Base-by-base conservation (phyloP, 1,140 invertebrate species). In the Neocloeon triangulifer region DNA sequence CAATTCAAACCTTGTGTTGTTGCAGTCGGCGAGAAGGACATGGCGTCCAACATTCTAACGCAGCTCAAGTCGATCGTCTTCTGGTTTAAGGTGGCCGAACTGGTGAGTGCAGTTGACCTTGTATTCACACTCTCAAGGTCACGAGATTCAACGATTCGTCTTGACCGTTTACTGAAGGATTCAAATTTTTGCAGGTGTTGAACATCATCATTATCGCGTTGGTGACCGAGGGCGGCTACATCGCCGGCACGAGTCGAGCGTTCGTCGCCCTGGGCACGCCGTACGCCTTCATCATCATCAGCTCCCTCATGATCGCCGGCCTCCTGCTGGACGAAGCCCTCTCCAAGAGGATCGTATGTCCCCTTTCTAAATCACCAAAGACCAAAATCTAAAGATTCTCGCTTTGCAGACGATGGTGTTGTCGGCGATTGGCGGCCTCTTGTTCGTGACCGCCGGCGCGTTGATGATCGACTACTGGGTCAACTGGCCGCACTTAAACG, bases 381-480 rank as follows among this genome's bases (percentile, higher is more conserved):
- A n/a, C n/a, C n/a, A n/a, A n/a, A n/a, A n/a, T n/a, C n/a, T n/a
- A n/a, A n/a, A n/a, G n/a, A n/a, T 29, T 17, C 19, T 29, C 10
- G n/a, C 6, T 29, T 17, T 13, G 5, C 10, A 29, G 27, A 5
- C 14, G 2, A 14, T 29, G 8, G 9, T 29, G 3, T 13, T 29
- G n/a, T 17, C 19, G 3, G 27, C 7, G 8, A 9, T 9, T 13
- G 27, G 27, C 10, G 27, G 27, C 2, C 14, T 29, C 2, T 17
- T 29, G 14, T 29, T 14, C 14, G 19, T 29, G 14, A 14, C 27
- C 14, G 10, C 27, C 14, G 27, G 27, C 2, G 27, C 27, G 14
- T 29, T 29, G 14, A 29, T 29, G 27, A 29, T 29, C 13, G 27
- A 29, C 9, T 13, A 14, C 27, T 29, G 14, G 2, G 8, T n/a